These are phyloP conservation scores for Cryptus armator DNA, from an alignment of 2,888 invertebrate genomes.

Conservation along the genomic window DNA sequence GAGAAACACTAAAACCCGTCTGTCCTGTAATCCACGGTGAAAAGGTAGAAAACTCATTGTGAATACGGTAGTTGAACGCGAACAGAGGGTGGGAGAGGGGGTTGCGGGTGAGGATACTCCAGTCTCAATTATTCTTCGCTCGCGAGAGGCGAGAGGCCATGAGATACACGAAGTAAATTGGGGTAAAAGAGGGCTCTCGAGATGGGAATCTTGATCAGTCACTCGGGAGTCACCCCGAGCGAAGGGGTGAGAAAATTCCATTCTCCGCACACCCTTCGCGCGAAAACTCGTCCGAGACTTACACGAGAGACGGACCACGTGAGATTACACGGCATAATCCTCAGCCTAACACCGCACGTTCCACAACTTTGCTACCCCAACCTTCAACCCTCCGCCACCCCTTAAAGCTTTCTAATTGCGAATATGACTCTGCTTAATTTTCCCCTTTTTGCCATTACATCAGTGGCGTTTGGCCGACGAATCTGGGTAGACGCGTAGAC, in stretches of 20 bases:
- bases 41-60: slow-evolving; percentile 63
- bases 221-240: slow-evolving; percentile 5
- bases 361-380: slow-evolving; percentile 72
- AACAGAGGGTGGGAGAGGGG: too few relatives aligned
- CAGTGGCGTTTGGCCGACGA: slow-evolving; percentile 10
- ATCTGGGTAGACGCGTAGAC: slow-evolving; percentile 2
- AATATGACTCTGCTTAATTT: slow-evolving; percentile 84
- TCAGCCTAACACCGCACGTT: slow-evolving; percentile 74
- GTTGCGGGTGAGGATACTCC: slow-evolving; percentile 23
- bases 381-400: not conserved
- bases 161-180: not conserved
- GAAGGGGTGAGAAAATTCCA: slow-evolving; percentile 31
- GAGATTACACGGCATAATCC: slow-evolving; percentile 83
- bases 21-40: slow-evolving; percentile 53
- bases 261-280: slow-evolving; percentile 52
- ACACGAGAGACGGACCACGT: slow-evolving; percentile 58
- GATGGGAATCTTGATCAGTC: slow-evolving; percentile 27
- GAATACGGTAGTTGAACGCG: slow-evolving; percentile 20
- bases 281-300: slow-evolving; percentile 32
- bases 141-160: not conserved
- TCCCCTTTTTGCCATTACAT: slow-evolving; percentile 45
- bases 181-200: not conserved
- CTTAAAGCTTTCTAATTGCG: slow-evolving; percentile 80
- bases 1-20: slow-evolving; percentile 20
- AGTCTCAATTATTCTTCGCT: slow-evolving; percentile 62